Evolutionary conservation across 2,888 invertebrate species (phyloP).

Genomic region (Geophilus truncorum): DNA sequence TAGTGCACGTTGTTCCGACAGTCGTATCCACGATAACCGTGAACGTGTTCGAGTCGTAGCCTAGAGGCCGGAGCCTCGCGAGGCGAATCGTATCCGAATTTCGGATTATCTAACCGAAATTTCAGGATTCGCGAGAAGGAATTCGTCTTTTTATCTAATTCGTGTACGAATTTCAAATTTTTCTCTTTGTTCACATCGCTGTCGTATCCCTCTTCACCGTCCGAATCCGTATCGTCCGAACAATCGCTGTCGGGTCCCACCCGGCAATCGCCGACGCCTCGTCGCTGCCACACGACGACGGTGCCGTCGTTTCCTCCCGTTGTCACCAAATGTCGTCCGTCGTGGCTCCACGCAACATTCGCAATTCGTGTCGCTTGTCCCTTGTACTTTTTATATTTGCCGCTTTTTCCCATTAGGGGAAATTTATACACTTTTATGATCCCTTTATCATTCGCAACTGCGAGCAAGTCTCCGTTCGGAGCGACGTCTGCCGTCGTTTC

Average conservation of each 20-base stretch:
- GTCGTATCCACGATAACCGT: constrained; percentile 50
- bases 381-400: constrained; percentile 48
- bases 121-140: neutral
- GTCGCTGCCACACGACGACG: constrained; percentile 48
- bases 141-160: neutral
- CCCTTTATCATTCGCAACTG: constrained; percentile 37
- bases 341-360: constrained; percentile 39
- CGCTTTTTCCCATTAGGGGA: constrained; percentile 46
- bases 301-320: constrained; percentile 51
- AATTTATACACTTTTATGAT: constrained; percentile 32
- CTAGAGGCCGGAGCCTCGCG: neutral
- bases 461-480: neutral
- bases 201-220: constrained; percentile 31
- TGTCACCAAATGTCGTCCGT: constrained; percentile 45
- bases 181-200: constrained; percentile 34
- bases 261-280: neutral
- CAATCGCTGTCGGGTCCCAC: constrained; percentile 35
- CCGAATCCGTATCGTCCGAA: constrained; percentile 30
- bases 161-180: neutral
- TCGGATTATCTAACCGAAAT: neutral
- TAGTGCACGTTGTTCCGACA: constrained; percentile 51
- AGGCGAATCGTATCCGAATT: neutral
- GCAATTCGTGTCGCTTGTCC: constrained; percentile 39
- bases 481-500: neutral
- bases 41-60: constrained; percentile 26